Evolutionary conservation across 2,113 vertebrate genomes (phyloP).

Genomic region (Alethe castanea): DNA sequence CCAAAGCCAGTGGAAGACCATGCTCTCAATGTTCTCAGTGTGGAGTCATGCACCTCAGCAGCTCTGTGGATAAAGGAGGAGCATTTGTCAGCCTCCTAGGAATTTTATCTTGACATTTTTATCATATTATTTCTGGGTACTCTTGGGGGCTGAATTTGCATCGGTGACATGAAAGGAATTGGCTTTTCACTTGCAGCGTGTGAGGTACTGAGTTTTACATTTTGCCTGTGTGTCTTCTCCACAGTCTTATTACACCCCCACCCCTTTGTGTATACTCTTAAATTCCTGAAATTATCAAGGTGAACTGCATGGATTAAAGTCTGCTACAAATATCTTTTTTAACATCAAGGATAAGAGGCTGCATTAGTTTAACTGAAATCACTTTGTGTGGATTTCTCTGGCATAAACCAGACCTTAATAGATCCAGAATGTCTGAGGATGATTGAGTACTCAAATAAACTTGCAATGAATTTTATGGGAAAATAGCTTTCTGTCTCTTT

Average conservation of each 20-base stretch:
- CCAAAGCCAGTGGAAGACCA: accelerated
- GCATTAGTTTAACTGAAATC: slow-evolving; percentile 7
- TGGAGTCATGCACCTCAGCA: background rate
- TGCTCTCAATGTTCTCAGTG: accelerated
- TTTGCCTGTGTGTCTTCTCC: background rate
- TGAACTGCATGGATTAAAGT: background rate
- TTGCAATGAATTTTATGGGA: slow-evolving; percentile 21
- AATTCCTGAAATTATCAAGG: background rate
- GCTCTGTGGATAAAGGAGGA: background rate
- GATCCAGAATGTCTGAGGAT: slow-evolving; percentile 4
- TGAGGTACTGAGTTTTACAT: background rate
- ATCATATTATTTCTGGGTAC: background rate
- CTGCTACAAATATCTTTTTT: background rate
- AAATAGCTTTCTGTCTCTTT: slow-evolving; percentile 4
- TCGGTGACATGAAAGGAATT: background rate
- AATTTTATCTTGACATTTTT: background rate
- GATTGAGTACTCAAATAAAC: slow-evolving; percentile 20
- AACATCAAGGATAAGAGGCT: background rate
- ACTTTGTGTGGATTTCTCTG: slow-evolving; percentile 10
- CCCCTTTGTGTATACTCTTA: background rate
- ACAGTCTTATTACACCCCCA: background rate
- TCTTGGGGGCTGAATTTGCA: background rate
- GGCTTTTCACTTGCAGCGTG: background rate
- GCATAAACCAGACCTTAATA: slow-evolving; percentile 24
- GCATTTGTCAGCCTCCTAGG: background rate